Base-by-base conservation (phyloP, 2,888 invertebrate genomes). In the Noctua janthe region DNA sequence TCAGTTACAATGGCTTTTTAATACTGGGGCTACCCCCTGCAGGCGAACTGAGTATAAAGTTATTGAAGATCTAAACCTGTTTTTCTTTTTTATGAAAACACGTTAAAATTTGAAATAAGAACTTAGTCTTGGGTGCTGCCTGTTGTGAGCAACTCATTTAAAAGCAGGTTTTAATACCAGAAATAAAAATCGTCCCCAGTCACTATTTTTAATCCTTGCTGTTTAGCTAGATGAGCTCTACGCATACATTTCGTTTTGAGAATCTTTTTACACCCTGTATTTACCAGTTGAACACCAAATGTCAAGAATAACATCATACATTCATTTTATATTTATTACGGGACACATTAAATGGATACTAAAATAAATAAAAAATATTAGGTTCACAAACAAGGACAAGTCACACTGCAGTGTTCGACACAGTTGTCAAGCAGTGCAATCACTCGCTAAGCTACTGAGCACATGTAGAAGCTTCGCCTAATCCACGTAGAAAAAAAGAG, bases 201-300 rank as follows among this genome's bases (percentile, higher is more conserved):
- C 15, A 62, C 11, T 80, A 73, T 15, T 29, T 76, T 17, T 35
- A 17, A 23, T 39, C 29, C 39, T 29, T 43, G 1, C 29, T 49
- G 47, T 47, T 64, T 39, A 17, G 23, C 35, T 47, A 49, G 11
- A 39, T n/a, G 1, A 54, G 29, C 5, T 17, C 0, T 39, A 39
- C 49, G 23, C 13, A 15, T 67, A 54, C 2, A 29, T 43, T 59
- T 29, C 23, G 23, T 17, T 39, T 66, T 17, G 20, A 49, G 29
- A 7, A 35, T 83, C 84, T 81, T 71, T 81, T 78, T 84, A 70
- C 70, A 84, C 79, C 20, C 49, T 59, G 11, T 85, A 59, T 73
- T 67, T 85, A 78, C 78, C 64, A 82, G 35, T 39, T 54, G 23
- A 67, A 78, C 72, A 66, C 43, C 43, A 64, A 76, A 85, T 75